Base-by-base conservation (phyloP, 2,888 invertebrate species). In the Brachyptera putata region DNA sequence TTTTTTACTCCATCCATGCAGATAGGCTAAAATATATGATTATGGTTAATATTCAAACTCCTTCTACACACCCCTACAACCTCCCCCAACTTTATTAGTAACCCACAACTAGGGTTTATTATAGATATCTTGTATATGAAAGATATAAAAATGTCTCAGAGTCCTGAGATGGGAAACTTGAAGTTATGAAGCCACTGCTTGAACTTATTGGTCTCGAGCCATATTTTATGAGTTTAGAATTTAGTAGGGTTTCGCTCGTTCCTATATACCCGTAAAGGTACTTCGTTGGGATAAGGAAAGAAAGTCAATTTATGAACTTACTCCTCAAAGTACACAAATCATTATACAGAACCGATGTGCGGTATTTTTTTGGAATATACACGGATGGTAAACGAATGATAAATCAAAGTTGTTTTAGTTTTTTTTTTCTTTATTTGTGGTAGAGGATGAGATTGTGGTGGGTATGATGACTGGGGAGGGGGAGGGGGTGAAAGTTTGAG, bases 171-270 rank as follows among this genome's bases (percentile, higher is more conserved):
- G 53, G 34, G 53, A 36, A 53, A 53, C 36, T 53, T 34, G 13
- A 36, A 53, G 34, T 53, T 53, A 53, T 53, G 34, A 53, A 53
- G 53, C 34, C 53, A 34, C 53, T 30, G 53, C 53, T 53, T 53
- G 53, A 53, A 53, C 53, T 36, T 53, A 53, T 53, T 53, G 53
- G 53, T 53, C 53, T 53, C 18, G 34, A 18, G 22, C 24, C 53
- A 53, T 53, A 53, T 53, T 53, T 53, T 53, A 53, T 53, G 53
- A 36, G 53, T 53, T 21, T 34, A 53, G 53, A 53, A 53, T 53
- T 53, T 53, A 53, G 53, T 53, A 36, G 53, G 46, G 46, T 46
- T 46, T 11, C 46, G 49, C 49, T 50, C 26, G 49, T 16, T n/a
- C n/a, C n/a, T n/a, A n/a, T 30, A 30, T 30, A 30, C 30, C 11